Evolutionary conservation across 2,113 vertebrate species (phyloP).

Genomic region (Caranx melampygus): DNA sequence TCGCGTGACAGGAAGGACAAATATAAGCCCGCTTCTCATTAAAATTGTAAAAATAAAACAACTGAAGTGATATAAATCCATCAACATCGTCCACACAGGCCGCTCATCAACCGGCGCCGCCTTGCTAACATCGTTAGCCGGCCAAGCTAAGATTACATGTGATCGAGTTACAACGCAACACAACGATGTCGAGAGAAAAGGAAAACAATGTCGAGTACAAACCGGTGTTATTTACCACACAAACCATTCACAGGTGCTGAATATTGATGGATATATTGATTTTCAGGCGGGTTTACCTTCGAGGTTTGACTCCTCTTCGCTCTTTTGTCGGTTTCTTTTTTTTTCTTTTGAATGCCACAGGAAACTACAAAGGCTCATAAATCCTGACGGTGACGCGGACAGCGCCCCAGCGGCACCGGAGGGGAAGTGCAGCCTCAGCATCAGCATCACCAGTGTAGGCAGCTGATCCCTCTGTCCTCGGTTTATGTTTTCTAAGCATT

Average conservation of each 20-base stretch:
- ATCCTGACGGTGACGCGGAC: accelerated
- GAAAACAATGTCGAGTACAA: accelerated
- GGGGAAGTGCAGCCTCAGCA: background rate
- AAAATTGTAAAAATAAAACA: background rate
- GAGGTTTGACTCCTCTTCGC: conserved; percentile 32
- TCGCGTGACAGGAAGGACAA: accelerated
- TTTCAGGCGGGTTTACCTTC: conserved; percentile 42
- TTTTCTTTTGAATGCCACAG: background rate
- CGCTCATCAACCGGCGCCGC: conserved; percentile 47
- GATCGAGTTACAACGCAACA: background rate
- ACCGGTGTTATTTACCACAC: accelerated
- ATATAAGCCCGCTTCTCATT: background rate
- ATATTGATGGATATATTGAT: accelerated
- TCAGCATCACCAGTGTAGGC: too few relatives aligned
- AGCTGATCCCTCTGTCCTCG: too few relatives aligned
- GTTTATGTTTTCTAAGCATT: too few relatives aligned
- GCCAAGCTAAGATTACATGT: conserved; percentile 17
- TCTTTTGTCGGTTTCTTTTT: conserved; percentile 44
- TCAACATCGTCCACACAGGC: background rate
- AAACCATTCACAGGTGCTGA: accelerated
- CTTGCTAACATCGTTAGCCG: conserved; percentile 53
- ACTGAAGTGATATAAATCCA: background rate
- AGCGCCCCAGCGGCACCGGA: conserved; percentile 29
- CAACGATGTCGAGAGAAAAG: accelerated
- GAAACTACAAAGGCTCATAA: background rate